A percentile compares a stretch with the other conserved stretches of the same genome.
Evolutionary conservation across 2,113 vertebrate genomes (phyloP).

Genomic region (Agelaius tricolor): DNA sequence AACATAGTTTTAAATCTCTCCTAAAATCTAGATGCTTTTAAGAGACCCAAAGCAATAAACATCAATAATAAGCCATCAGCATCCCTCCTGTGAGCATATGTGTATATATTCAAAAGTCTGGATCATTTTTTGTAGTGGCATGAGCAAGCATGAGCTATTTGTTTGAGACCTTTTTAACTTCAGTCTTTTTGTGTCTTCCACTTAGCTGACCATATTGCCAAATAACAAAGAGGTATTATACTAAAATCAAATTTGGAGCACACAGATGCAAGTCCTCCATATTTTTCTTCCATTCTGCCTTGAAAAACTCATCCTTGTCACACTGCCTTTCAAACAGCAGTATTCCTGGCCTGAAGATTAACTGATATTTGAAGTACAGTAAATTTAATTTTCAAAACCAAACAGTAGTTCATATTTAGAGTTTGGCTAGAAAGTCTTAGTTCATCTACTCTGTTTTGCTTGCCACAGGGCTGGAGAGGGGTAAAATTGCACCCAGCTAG

Average conservation of each 20-base stretch:
- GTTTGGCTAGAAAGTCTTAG: not conserved
- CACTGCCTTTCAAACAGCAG: not conserved
- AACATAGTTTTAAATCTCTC: not conserved
- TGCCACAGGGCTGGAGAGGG: not conserved
- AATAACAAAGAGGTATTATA: constrained; percentile 2
- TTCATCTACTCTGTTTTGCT: not conserved
- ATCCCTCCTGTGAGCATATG: not conserved
- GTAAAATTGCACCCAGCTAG: not conserved
- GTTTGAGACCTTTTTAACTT: not conserved
- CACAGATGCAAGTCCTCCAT: not conserved
- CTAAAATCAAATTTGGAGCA: not conserved
- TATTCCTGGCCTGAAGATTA: not conserved
- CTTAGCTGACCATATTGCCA: not conserved
- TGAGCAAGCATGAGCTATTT: not conserved
- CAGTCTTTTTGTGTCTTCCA: not conserved
- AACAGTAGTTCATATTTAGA: not conserved
- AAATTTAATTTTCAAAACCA: constrained; percentile 12
- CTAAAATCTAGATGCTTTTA: not conserved
- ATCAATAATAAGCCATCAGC: not conserved
- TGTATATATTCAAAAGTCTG: not conserved
- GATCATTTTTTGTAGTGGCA: not conserved
- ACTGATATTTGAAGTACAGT: not conserved
- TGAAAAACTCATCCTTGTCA: not conserved
- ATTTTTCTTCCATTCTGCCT: not conserved
- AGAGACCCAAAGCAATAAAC: constrained; percentile 6